Base-by-base conservation (phyloP, 2,888 invertebrate genomes). In the Andrena haemorrhoa region DNA sequence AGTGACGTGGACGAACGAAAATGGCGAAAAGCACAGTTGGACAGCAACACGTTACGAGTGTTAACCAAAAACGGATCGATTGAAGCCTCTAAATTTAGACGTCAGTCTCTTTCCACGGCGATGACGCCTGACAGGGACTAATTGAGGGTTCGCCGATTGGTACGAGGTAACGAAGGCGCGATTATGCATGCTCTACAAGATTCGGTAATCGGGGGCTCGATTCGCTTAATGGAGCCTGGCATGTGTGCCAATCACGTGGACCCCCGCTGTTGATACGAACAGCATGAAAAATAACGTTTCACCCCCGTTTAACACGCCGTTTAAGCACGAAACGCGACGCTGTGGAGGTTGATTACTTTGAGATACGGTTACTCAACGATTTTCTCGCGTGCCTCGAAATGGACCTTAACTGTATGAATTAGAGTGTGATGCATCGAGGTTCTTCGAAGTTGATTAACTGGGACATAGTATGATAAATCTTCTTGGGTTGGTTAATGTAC, bases 111-210 rank as follows among this genome's bases (percentile, higher is more conserved):
- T 86, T 88, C 76, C 83, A 73, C 65, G 77, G 35, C 68, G 81
- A 78, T 84, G 89, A 89, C 83, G 85, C 84, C 83, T 86, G 88
- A 89, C 85, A 66, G 71, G 79, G 86, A 88, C 88, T 91, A 91
- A 91, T 91, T 89, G 89, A 89, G 87, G 87, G 86, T 88, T 86
- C 87, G 89, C 26, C 61, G 90, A 91, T 91, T 89, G 89, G 86
- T 85, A 86, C 75, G 81, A 73, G 71, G 68, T 83, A 79, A 86
- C 87, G 86, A 91, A 91, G 90, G 89, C 86, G 85, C 89, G 89
- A 92, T 92, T 92, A 91, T 91, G 88, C 88, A 90, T 86, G 89
- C 89, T 88, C 85, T 77, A 87, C 86, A 86, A 87, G 86, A 89
- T 86, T 87, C 82, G 79, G 85, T 84, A 82, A 88, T 87, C 85